These are phyloP conservation scores for Atethmia centrago DNA, from an alignment of 2,888 invertebrate species.

Conservation along the genomic window DNA sequence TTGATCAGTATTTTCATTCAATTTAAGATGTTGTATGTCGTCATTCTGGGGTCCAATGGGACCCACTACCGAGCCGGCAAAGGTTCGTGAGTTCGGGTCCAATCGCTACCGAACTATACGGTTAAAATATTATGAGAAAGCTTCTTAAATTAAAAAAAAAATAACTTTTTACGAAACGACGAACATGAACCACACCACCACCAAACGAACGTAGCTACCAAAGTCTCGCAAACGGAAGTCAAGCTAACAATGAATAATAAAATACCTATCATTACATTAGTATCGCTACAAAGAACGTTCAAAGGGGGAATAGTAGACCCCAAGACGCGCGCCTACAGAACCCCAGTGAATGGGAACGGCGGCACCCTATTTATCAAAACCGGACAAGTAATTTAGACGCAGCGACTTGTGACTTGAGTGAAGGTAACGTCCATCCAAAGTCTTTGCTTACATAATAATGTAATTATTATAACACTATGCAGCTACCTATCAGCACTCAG, in stretches of 20 bases:
- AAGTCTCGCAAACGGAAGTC: not conserved
- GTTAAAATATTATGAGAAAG: not conserved
- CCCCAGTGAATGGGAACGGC: slow-evolving; percentile 2
- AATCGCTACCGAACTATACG: too few relatives aligned
- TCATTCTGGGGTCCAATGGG: too few relatives aligned
- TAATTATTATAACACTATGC: too few relatives aligned
- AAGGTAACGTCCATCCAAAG: not conserved
- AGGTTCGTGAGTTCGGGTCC: too few relatives aligned
- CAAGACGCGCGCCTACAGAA: slow-evolving; percentile 9
- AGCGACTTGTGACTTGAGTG: slow-evolving; percentile 18
- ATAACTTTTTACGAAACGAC: not conserved
- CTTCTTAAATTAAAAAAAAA: too few relatives aligned
- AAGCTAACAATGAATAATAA: slow-evolving; percentile 1
- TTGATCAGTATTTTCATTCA: too few relatives aligned
- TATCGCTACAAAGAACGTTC: slow-evolving; percentile 9
- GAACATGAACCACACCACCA: not conserved
- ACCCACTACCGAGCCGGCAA: too few relatives aligned
- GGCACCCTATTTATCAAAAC: slow-evolving; percentile 36
- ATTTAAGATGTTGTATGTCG: too few relatives aligned
- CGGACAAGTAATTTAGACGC: slow-evolving; percentile 37
- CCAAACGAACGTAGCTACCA: slow-evolving; percentile 1
- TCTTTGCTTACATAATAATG: not conserved
- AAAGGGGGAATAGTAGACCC: slow-evolving; percentile 19
- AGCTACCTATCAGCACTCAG: too few relatives aligned
- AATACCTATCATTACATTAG: slow-evolving; percentile 18